Percentiles rank a stretch among this genome's conserved stretches.
Evolutionary conservation across 1,140 invertebrate species (phyloP).

Genomic region (Melitaea cinxia): DNA sequence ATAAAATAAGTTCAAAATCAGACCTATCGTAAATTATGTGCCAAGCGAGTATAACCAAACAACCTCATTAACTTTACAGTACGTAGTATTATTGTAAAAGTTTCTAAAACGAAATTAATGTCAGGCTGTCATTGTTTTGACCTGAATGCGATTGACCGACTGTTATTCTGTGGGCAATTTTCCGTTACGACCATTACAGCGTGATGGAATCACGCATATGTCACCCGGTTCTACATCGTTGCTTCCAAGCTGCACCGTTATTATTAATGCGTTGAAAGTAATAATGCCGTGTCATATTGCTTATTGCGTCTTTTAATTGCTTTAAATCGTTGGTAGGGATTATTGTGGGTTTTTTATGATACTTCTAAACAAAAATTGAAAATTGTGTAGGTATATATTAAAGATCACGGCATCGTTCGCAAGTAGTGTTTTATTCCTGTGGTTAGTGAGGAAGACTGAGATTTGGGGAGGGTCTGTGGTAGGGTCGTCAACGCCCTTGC

Average conservation of each 20-base stretch:
- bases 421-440: no score
- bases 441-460: no score
- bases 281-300: constrained; percentile 20
- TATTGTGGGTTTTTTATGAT: no score
- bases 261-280: constrained; percentile 39
- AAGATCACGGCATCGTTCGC: no score
- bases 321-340: not conserved
- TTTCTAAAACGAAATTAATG: not conserved
- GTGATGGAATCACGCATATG: constrained; percentile 51
- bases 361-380: no score
- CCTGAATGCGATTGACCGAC: constrained; percentile 42
- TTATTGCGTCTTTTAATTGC: constrained; percentile 4
- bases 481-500: no score
- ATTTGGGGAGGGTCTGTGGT: no score
- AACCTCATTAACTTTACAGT: no score
- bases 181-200: constrained; percentile 52
- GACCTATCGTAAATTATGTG: no score
- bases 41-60: no score
- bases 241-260: constrained; percentile 43
- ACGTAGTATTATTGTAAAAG: not conserved
- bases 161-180: constrained; percentile 46
- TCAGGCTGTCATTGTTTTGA: constrained; percentile 21
- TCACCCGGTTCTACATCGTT: constrained; percentile 52
- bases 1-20: no score
- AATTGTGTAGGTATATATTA: no score